Base-by-base conservation (phyloP, 2,888 invertebrate species). In the Bombylius discolor region DNA sequence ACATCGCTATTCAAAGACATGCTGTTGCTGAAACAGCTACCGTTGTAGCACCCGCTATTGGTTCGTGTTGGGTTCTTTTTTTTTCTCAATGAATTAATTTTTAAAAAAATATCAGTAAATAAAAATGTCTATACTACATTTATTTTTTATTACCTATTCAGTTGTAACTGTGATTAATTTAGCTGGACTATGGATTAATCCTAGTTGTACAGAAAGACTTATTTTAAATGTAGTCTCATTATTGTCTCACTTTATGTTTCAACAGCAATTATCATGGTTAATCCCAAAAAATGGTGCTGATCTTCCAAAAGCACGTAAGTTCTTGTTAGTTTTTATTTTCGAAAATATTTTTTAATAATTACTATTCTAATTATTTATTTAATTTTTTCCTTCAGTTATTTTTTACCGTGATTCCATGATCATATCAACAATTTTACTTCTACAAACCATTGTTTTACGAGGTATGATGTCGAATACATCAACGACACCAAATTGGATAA, bases 241-340 rank as follows among this genome's bases (percentile, higher is more conserved):
- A n/a, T 75, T 81, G 48, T 77, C 78, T 13, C 83, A 85, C 65
- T 78, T 82, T 56, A 66, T 78, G 33, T 80, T 79, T 64, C 68
- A 83, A 2, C 78, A 79, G 49, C 79, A 81, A 67, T 70, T 84
- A 14, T 78, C 79, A 14, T 81, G 79, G 72, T 72, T 77, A 56
- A 69, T 84, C 44, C 84, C 84, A 4, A 75, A 78, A 58, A 79
- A 80, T 65, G 82, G 83, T 55, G 69, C 76, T 2, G 77, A 77
- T 14, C 75, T 79, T 36, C 84, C 84, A 3, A 76, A 80, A 55
- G 74, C 84, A 62, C 59, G 81, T 80, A 70, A 71, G 71, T 57
- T 23, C 23, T 23, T 23, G 23, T 23, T 23, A 23, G 23, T 23
- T 23, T 23, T 2, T 23, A 23, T 23, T 23, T 23, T 23, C 3